Percentiles rank a stretch among this genome's conserved stretches.
These are phyloP conservation scores for Triplophysa tibetana DNA, from an alignment of 2,113 vertebrate genomes.

Conservation along the genomic window DNA sequence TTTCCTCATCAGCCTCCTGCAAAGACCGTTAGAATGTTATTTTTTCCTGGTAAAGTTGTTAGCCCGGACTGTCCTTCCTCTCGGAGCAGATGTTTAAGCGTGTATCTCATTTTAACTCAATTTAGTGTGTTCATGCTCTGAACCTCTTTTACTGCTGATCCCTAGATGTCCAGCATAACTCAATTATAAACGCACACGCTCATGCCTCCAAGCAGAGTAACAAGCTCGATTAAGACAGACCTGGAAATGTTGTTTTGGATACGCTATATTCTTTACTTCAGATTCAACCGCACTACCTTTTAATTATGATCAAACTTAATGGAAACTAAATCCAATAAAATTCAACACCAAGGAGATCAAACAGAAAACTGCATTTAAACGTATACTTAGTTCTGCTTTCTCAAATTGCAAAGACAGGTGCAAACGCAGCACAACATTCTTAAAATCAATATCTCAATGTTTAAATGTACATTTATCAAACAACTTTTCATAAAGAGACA, in stretches of 20 bases:
- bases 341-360: neutral
- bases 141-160: constrained; percentile 46
- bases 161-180: constrained; percentile 52
- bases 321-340: neutral
- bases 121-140: constrained; percentile 37
- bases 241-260: neutral
- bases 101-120: constrained; percentile 53
- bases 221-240: neutral
- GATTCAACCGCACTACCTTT: neutral
- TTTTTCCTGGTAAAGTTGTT: constrained; percentile 47
- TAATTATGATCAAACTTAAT: neutral
- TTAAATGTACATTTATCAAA: neutral
- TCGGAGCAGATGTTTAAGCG: constrained; percentile 53
- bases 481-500: constrained; percentile 17
- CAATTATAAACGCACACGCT: constrained; percentile 50
- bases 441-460: neutral
- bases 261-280: neutral
- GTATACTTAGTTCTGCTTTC: neutral
- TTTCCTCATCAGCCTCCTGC: constrained; percentile 43
- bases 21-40: constrained; percentile 39
- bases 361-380: neutral
- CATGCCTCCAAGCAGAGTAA: constrained; percentile 32
- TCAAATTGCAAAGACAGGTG: neutral
- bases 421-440: neutral
- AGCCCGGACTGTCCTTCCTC: constrained; percentile 23